Evolutionary conservation across 1,140 invertebrate species (phyloP), one percentile per base, ranked within the genome.

Genomic region (Bombus affinis): DNA sequence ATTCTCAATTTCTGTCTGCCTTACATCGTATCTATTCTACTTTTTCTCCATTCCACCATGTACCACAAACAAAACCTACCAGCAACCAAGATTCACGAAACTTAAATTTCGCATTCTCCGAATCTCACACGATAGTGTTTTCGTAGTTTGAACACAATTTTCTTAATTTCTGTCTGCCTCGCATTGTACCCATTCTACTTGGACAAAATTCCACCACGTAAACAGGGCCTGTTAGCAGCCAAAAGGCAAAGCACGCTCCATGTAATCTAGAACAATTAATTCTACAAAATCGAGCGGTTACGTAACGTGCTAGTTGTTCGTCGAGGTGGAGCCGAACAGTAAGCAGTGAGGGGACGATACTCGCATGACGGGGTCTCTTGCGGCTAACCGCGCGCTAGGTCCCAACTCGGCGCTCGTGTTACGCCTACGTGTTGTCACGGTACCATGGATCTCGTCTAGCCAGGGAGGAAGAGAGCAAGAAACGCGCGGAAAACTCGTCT

Each of bases 341-440:
- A 68, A 47, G 37, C 62, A 44, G 59, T 2, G 66, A 22, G 28
- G 57, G 71, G 80, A 81, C 79, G 42, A 53, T 70, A 25, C 35
- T 42, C 22, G 79, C 28, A 9, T 72, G 57, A 42, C 65, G 57
- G 65, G n/a, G 66, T 32, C 42, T 32, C 42, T 86, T 75, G 65
- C 25, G 62, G 76, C 77, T 18, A 74, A 78, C 57, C 65, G 25
- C 80, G 32, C 32, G 22, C 70, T 39, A 13, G 71, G 10, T 18
- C 42, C 8, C 22, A 2, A 9, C 59, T n/a, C 5, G 59, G 44
- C 73, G 42, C 81, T 83, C 81, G 62, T 83, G 73, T 83, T 77
- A 83, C 81, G 74, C 62, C 62, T 57, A 77, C 73, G 73, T 62
- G 59, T 47, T 32, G 81, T 76, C 75, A 77, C 74, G 28, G 62